Conservation (phyloP, 1,140 invertebrate genomes). For the Aphelinus atriplicis region DNA sequence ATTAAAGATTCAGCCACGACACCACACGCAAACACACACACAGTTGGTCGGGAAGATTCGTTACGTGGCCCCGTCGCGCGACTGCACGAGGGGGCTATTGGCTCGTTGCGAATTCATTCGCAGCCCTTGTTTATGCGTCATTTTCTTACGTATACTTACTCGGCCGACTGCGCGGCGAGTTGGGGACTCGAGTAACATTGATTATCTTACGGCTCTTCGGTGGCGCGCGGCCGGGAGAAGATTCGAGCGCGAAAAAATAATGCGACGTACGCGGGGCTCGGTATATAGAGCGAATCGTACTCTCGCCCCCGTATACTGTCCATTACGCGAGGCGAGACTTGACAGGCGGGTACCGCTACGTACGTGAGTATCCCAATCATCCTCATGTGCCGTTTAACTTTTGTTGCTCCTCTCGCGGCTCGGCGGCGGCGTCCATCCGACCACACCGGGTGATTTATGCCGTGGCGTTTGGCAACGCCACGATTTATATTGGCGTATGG, state of each 20-base stretch:
- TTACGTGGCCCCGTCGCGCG: no score
- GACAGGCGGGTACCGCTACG: not conserved
- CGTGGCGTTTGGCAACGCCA: slow-evolving; percentile 3
- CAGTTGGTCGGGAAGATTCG: no score
- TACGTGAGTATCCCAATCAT: slow-evolving; percentile 12
- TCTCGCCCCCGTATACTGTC: not conserved
- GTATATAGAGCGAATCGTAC: no score
- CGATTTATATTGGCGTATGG: slow-evolving; percentile 6
- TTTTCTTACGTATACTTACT: not conserved
- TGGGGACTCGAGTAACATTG: not conserved
- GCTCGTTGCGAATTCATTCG: not conserved
- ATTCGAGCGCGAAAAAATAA: no score
- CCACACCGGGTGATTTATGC: slow-evolving; percentile 5
- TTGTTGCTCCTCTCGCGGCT: not conserved
- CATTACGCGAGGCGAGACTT: not conserved
- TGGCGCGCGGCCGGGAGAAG: no score
- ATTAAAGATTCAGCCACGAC: no score
- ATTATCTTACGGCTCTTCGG: slow-evolving; percentile 7
- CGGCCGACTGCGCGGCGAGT: not conserved
- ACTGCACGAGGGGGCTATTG: no score
- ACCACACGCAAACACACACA: no score
- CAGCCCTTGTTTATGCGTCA: not conserved
- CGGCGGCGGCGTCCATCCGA: not conserved
- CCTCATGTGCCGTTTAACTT: not conserved
- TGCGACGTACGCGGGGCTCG: no score